Percentiles rank a stretch among this genome's conserved stretches.
These are phyloP conservation scores for Drosophila fuyamai DNA, from an alignment of 1,140 invertebrate genomes.

Conservation along the genomic window DNA sequence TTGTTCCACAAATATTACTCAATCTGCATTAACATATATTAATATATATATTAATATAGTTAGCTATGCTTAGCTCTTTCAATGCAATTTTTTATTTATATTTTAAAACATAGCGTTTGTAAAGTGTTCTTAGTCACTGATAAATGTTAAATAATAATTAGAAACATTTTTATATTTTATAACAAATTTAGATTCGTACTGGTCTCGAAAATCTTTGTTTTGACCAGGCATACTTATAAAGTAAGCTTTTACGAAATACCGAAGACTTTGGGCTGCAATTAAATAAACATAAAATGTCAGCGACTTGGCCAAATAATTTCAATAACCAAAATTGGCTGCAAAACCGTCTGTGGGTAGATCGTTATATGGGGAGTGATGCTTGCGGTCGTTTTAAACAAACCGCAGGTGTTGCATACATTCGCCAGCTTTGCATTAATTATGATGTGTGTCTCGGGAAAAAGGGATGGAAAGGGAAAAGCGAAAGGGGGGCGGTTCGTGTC, in stretches of 20 bases:
- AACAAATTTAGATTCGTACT: too few relatives aligned
- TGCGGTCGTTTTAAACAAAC: constrained; percentile 84
- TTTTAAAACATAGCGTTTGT: too few relatives aligned
- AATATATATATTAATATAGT: too few relatives aligned
- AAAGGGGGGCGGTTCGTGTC: constrained; percentile 5
- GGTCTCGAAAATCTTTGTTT: background rate
- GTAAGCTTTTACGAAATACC: background rate
- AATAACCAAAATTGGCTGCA: constrained; percentile 51
- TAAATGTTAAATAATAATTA: too few relatives aligned
- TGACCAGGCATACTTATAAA: background rate
- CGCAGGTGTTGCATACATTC: constrained; percentile 85
- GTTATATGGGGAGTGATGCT: constrained; percentile 50
- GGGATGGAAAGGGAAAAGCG: background rate
- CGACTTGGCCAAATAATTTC: constrained; percentile 65
- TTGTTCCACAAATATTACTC: too few relatives aligned
- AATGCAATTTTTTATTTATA: too few relatives aligned
- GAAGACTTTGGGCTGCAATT: constrained; percentile 36
- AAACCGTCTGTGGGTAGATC: constrained; percentile 1
- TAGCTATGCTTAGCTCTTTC: too few relatives aligned
- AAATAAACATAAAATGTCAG: constrained; percentile 77
- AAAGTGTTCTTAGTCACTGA: too few relatives aligned
- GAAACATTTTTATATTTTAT: too few relatives aligned
- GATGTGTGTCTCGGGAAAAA: constrained; percentile 51
- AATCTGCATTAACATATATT: too few relatives aligned
- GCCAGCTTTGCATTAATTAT: constrained; percentile 85